phyloP scores from a whole-genome alignment of 2,113 vertebrate genomes.

The Ifrita kowaldi region DNA sequence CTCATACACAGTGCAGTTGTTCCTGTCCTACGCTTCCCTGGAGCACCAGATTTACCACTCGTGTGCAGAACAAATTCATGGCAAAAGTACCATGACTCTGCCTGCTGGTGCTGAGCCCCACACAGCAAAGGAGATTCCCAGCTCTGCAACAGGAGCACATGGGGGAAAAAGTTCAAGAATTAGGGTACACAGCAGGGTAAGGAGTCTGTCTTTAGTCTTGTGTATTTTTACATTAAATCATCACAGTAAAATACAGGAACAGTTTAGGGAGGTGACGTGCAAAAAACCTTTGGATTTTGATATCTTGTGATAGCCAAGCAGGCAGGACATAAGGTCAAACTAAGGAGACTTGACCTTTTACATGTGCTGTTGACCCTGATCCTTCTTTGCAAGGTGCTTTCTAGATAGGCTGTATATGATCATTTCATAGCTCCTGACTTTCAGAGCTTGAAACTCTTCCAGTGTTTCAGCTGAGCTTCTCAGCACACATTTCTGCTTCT shows the following conservation, averaged over 20 bases:
- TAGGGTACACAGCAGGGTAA: background rate
- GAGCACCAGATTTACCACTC: background rate
- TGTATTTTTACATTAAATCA: background rate
- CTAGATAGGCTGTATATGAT: background rate
- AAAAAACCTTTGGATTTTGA: background rate
- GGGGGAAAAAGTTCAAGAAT: background rate
- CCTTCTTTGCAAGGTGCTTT: background rate
- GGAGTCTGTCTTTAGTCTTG: background rate
- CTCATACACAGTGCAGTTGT: rapidly evolving
- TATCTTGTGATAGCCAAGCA: background rate
- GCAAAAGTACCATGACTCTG: background rate
- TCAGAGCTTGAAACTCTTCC: background rate
- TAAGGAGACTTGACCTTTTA: background rate
- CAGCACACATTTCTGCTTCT: background rate
- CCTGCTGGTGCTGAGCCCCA: background rate
- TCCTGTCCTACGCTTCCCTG: background rate
- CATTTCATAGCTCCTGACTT: background rate
- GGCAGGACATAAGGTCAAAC: background rate
- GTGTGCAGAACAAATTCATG: background rate
- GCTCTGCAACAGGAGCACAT: background rate
- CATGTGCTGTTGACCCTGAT: background rate
- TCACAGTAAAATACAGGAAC: background rate
- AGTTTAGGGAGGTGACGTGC: background rate
- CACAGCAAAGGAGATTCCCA: background rate
- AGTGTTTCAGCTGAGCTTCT: background rate